These are phyloP conservation scores for Iphiclides podalirius DNA, from an alignment of 2,888 invertebrate species.

Conservation along the genomic window DNA sequence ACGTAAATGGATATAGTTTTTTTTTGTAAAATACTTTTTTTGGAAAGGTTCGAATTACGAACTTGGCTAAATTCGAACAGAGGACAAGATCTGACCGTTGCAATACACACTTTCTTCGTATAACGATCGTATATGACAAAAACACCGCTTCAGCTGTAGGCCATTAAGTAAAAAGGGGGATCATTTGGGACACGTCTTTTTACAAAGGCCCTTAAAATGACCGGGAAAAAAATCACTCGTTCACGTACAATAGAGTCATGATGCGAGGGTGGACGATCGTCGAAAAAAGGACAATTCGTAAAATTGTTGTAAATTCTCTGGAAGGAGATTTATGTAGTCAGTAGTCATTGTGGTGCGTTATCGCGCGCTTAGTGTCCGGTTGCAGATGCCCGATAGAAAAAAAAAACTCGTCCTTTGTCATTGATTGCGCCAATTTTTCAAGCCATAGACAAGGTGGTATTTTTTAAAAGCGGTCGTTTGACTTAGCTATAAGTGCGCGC, in stretches of 20 bases:
- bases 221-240: conserved; percentile 69
- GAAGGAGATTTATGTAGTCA: conserved; percentile 72
- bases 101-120: conserved; percentile 23
- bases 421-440: conserved; percentile 40
- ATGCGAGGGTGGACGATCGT: conserved; percentile 73
- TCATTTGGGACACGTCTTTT: conserved; percentile 64
- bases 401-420: conserved; percentile 30
- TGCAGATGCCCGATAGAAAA: conserved; percentile 65
- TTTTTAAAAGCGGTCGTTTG: conserved; percentile 1
- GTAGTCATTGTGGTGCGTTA: conserved; percentile 69
- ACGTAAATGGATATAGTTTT: no score
- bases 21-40: no score
- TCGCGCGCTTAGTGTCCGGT: conserved; percentile 60
- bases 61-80: no score
- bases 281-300: conserved; percentile 53
- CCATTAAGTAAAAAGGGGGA: conserved; percentile 64
- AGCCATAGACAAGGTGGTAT: conserved; percentile 15
- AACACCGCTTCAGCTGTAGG: conserved; percentile 57
- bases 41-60: no score
- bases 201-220: conserved; percentile 72
- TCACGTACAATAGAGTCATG: conserved; percentile 60
- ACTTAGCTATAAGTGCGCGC: neutral
- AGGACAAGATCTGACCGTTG: conserved; percentile 10
- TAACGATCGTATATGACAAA: conserved; percentile 21
- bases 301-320: conserved; percentile 73